phyloP scores from a whole-genome alignment of 2,113 vertebrate species.

The Macroglossus sobrinus region DNA sequence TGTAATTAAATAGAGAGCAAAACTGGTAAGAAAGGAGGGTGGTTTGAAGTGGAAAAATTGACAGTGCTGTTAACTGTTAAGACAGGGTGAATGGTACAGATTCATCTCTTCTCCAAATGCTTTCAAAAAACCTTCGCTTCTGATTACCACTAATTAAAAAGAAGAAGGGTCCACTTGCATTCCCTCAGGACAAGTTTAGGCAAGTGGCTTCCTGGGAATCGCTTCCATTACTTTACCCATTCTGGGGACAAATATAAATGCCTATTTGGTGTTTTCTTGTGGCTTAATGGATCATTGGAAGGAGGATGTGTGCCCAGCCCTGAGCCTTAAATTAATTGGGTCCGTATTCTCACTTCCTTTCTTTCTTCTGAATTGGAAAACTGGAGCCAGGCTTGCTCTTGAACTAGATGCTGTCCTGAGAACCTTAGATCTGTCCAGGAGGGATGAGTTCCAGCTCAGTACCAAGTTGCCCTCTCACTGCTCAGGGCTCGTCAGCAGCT shows the following conservation, averaged over 20 bases:
- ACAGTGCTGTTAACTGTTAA: constrained; percentile 79
- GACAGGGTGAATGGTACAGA: constrained; percentile 73
- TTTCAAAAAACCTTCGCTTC: constrained; percentile 77
- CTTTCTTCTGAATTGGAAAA: constrained; percentile 65
- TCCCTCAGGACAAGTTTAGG: constrained; percentile 81
- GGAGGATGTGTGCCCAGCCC: constrained; percentile 69
- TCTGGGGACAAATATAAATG: constrained; percentile 79
- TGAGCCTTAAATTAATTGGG: constrained; percentile 73
- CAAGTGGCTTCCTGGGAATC: constrained; percentile 76
- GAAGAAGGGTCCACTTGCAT: constrained; percentile 79
- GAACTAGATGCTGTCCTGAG: constrained; percentile 68
- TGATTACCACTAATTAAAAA: constrained; percentile 85
- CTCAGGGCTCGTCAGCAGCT: neutral
- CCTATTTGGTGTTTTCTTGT: constrained; percentile 67
- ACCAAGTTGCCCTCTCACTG: neutral
- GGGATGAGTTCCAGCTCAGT: neutral
- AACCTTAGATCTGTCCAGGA: constrained; percentile 15
- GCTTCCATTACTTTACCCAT: constrained; percentile 49
- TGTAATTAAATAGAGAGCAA: constrained; percentile 85
- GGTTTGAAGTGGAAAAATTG: constrained; percentile 84
- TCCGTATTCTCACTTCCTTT: constrained; percentile 49
- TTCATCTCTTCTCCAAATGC: constrained; percentile 73
- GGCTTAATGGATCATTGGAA: constrained; percentile 66
- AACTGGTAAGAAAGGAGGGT: constrained; percentile 73
- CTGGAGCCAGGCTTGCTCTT: constrained; percentile 68